Percentiles rank a stretch among this genome's conserved stretches.
phyloP scores from a whole-genome alignment of 2,113 vertebrate species.

The Ploceus nigricollis region DNA sequence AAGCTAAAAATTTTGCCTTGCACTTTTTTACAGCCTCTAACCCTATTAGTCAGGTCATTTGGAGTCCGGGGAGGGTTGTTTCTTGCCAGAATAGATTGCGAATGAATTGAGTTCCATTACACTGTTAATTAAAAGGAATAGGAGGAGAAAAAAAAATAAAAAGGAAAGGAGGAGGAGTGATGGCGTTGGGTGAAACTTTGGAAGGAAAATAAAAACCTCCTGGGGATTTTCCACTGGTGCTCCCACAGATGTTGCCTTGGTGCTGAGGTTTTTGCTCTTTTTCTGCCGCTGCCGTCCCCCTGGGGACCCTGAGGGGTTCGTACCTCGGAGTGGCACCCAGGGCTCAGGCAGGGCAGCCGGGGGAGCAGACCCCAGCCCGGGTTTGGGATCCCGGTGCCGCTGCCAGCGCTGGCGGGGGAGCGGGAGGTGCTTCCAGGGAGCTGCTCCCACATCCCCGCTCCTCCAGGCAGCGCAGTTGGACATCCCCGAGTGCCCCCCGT shows the following conservation, averaged over 20 bases:
- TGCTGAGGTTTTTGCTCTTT: background rate
- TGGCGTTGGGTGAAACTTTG: background rate
- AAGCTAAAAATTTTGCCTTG: constrained; percentile 14
- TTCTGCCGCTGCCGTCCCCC: background rate
- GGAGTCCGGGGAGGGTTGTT: constrained; percentile 53
- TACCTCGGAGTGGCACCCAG: background rate
- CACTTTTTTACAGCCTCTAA: constrained; percentile 54
- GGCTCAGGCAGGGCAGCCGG: background rate
- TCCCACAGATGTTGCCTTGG: background rate
- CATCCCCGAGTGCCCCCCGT: background rate
- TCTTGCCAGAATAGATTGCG: constrained; percentile 49
- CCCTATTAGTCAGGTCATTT: constrained; percentile 57
- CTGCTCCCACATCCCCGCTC: accelerated
- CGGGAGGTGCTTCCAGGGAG: background rate
- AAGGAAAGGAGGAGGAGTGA: background rate
- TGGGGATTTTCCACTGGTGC: background rate
- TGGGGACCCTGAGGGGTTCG: accelerated
- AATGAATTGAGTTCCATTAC: constrained; percentile 62
- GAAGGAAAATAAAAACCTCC: background rate
- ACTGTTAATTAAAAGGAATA: constrained; percentile 61
- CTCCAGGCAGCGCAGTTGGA: background rate
- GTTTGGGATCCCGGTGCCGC: accelerated
- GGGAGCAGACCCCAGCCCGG: background rate
- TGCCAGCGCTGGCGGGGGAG: background rate
- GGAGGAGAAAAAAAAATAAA: accelerated